phyloP scores from a whole-genome alignment of 2,113 vertebrate genomes.

The Cnemophilus loriae region DNA sequence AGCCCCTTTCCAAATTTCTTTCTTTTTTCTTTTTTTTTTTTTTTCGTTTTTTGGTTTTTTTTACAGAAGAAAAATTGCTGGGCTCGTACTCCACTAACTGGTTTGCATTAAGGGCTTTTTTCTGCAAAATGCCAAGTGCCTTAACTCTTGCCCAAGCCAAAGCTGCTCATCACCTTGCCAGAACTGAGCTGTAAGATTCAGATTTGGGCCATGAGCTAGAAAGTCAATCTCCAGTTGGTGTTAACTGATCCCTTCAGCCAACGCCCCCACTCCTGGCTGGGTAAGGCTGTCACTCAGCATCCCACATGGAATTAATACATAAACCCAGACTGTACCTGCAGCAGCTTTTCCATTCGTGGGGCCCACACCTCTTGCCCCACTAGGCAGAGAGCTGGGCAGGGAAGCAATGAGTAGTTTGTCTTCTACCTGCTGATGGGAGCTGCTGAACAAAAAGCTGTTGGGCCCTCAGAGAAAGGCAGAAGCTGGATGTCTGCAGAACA shows the following conservation, averaged over 20 bases:
- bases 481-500: background rate
- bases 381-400: background rate
- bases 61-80: background rate
- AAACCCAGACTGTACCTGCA: background rate
- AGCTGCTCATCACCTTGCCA: conserved; percentile 8
- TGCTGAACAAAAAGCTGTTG: background rate
- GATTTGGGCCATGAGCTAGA: background rate
- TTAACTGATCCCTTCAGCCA: conserved; percentile 27
- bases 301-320: conserved; percentile 1
- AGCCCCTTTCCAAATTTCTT: conserved; percentile 43
- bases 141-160: background rate
- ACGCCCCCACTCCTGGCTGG: background rate
- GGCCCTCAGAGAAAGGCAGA: background rate
- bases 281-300: conserved; percentile 3
- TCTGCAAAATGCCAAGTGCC: conserved; percentile 4
- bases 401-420: background rate
- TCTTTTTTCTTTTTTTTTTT: background rate
- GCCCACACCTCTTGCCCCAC: background rate
- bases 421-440: background rate
- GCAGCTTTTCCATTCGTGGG: background rate
- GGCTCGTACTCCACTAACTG: conserved; percentile 14
- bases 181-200: background rate
- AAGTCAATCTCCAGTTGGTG: background rate
- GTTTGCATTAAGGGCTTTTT: conserved; percentile 22
- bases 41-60: background rate